Conservation (phyloP, 1,140 invertebrate genomes). For the Episyrphus balteatus region DNA sequence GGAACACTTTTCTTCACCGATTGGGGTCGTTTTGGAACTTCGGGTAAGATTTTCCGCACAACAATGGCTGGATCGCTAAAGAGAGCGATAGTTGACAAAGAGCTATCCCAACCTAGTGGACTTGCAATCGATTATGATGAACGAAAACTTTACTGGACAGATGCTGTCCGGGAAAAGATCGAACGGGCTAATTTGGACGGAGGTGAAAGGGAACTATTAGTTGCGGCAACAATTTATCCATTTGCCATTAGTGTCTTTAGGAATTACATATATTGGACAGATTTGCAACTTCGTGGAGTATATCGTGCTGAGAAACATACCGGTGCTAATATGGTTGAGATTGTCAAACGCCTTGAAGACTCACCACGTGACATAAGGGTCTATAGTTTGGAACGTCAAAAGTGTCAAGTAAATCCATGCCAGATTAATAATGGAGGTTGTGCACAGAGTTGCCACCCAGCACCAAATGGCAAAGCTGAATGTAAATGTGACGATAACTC, state of each 20-base stretch:
- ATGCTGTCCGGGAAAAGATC: constrained; percentile 94
- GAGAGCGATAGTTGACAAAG: constrained; percentile 76
- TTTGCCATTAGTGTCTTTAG: constrained; percentile 88
- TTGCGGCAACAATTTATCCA: constrained; percentile 88
- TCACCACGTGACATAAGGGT: constrained; percentile 85
- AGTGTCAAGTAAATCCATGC: constrained; percentile 76
- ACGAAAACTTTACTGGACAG: constrained; percentile 93
- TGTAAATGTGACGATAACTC: constrained; percentile 77
- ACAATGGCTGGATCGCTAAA: constrained; percentile 95
- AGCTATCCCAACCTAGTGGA: constrained; percentile 90
- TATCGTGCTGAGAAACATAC: constrained; percentile 96
- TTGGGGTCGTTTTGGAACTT: constrained; percentile 85
- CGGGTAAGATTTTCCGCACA: constrained; percentile 87
- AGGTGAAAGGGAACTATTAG: constrained; percentile 58
- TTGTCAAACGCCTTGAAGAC: constrained; percentile 84
- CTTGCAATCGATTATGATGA: constrained; percentile 95
- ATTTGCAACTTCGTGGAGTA: constrained; percentile 85
- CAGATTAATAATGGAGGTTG: constrained; percentile 91
- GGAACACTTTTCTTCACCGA: constrained; percentile 88
- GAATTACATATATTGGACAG: constrained; percentile 96
- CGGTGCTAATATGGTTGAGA: constrained; percentile 85
- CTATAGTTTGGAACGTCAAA: constrained; percentile 68
- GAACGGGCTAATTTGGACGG: constrained; percentile 87
- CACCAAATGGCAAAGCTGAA: constrained; percentile 68
- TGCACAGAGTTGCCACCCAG: constrained; percentile 87